A percentile compares a stretch with the other conserved stretches of the same genome.
These are phyloP conservation scores for Gymnosoma rotundatum DNA, from an alignment of 2,888 invertebrate species.

Conservation along the genomic window DNA sequence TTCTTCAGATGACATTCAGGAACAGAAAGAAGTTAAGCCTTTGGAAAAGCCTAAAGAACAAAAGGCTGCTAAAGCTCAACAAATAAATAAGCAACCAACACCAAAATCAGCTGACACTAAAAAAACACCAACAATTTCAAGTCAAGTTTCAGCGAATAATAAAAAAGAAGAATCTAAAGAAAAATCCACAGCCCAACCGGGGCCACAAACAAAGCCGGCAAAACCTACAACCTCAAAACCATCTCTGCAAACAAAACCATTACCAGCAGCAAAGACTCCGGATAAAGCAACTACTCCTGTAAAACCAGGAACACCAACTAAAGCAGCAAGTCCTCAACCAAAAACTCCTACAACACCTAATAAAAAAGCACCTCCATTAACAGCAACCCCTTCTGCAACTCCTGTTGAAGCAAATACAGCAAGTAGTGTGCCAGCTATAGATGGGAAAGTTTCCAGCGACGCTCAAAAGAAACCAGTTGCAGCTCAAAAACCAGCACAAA, in stretches of 20 bases:
- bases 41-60: conserved; percentile 16
- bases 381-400: conserved; percentile 38
- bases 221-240: conserved; percentile 47
- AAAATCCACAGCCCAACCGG: conserved; percentile 16
- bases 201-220: conserved; percentile 42
- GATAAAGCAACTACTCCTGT: conserved; percentile 31
- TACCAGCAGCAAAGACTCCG: conserved; percentile 26
- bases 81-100: conserved; percentile 32
- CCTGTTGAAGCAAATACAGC: conserved; percentile 19
- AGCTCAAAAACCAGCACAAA: conserved; percentile 92
- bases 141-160: conserved; percentile 7
- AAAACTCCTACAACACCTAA: conserved; percentile 29
- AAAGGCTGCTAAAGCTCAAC: neutral
- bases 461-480: conserved; percentile 85
- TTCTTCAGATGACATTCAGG: neutral
- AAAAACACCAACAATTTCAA: conserved; percentile 2
- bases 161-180: conserved; percentile 53
- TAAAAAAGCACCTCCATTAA: conserved; percentile 20
- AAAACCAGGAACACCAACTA: conserved; percentile 46
- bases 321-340: conserved; percentile 50
- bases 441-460: conserved; percentile 16
- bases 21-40: neutral
- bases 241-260: conserved; percentile 9
- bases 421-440: conserved; percentile 2
- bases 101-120: conserved; percentile 35